phyloP scores from a whole-genome alignment of 2,888 invertebrate genomes.

The Dasypolia templi region DNA sequence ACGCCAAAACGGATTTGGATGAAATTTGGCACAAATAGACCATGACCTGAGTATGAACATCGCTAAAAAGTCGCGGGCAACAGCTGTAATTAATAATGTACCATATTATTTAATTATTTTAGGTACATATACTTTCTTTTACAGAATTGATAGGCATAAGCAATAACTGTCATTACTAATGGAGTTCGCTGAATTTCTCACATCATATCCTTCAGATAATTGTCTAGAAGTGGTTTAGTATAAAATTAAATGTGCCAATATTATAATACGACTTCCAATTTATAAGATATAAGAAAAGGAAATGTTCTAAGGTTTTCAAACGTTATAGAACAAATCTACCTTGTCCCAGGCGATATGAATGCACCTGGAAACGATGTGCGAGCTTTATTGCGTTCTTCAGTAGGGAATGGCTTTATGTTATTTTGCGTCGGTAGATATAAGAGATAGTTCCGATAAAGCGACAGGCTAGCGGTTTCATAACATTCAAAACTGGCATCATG shows the following conservation, averaged over 20 bases:
- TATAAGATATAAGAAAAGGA: neutral
- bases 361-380: constrained; percentile 6
- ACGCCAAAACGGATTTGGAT: too few species aligned
- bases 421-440: neutral
- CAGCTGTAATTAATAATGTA: neutral
- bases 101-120: neutral
- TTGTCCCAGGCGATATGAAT: too few species aligned
- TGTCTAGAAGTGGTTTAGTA: neutral
- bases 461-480: neutral
- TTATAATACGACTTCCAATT: neutral
- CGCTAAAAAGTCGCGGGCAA: too few species aligned
- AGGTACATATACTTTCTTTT: neutral
- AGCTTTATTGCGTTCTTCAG: constrained; percentile 1
- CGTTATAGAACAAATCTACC: neutral
- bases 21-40: too few species aligned
- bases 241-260: neutral
- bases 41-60: too few species aligned
- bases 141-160: too few species aligned
- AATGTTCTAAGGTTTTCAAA: neutral
- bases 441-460: neutral
- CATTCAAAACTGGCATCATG: neutral
- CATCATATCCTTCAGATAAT: neutral
- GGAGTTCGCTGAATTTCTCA: neutral
- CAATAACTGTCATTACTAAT: neutral
- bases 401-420: constrained; percentile 18